Percentiles rank a stretch among this genome's conserved stretches.
Evolutionary conservation across 1,140 invertebrate species (phyloP).

Genomic region (Amyelois transitella): DNA sequence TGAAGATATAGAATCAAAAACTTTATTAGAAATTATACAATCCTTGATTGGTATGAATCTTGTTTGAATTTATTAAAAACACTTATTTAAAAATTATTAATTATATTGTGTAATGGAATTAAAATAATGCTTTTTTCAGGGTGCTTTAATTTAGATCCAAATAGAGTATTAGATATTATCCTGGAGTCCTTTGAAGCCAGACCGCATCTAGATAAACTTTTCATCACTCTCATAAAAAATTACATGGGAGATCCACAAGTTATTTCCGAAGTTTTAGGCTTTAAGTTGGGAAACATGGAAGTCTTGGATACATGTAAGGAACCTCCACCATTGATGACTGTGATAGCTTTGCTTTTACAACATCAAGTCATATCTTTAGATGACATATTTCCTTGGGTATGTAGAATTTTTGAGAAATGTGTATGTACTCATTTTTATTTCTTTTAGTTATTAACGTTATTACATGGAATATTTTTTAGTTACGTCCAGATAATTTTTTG

Average conservation of each 20-base stretch:
- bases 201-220: constrained; percentile 83
- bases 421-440: neutral
- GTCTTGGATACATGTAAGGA: constrained; percentile 79
- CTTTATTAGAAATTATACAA: constrained; percentile 89
- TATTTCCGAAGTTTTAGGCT: constrained; percentile 92
- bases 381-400: constrained; percentile 94
- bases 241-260: constrained; percentile 86
- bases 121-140: constrained; percentile 77
- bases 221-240: constrained; percentile 87
- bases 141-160: constrained; percentile 99
- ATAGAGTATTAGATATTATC: constrained; percentile 96
- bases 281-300: constrained; percentile 90
- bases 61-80: constrained; percentile 11
- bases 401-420: constrained; percentile 29
- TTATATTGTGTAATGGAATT: constrained; percentile 1
- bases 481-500: constrained; percentile 88
- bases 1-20: constrained; percentile 76
- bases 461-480: constrained; percentile 72
- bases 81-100: constrained; percentile 9
- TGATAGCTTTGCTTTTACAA: constrained; percentile 93
- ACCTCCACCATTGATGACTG: constrained; percentile 88
- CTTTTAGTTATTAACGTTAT: neutral
- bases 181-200: constrained; percentile 97
- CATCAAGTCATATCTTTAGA: constrained; percentile 89
- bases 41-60: constrained; percentile 89